These are phyloP conservation scores for Odontamblyopus rebecca DNA, from an alignment of 2,797 vertebrate genomes.

Conservation along the genomic window DNA sequence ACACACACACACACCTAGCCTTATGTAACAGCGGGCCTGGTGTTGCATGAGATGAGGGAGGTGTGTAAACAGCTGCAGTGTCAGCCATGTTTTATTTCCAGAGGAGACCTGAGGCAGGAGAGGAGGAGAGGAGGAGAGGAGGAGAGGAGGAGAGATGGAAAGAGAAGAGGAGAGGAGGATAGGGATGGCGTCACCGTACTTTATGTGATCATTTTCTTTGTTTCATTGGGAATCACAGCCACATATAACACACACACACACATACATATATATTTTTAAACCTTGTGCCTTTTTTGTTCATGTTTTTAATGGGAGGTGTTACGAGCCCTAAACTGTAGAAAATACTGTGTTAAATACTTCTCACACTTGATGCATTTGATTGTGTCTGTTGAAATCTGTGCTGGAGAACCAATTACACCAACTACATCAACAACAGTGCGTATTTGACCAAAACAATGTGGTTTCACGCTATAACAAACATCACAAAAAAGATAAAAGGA, in stretches of 20 bases:
- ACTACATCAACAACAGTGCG: too few species aligned
- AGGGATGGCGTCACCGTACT: conserved; percentile 13
- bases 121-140: conserved; percentile 3
- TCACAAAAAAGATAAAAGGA: too few species aligned
- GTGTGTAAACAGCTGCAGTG: conserved; percentile 75
- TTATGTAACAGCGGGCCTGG: conserved; percentile 50
- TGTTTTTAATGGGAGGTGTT: background rate
- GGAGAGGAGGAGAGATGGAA: background rate
- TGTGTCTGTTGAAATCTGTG: too few species aligned
- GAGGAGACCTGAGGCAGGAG: conserved; percentile 42
- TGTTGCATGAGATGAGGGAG: conserved; percentile 49
- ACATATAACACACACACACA: background rate
- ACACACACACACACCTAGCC: background rate
- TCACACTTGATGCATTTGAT: too few species aligned
- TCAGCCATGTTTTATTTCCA: conserved; percentile 60
- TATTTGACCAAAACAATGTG: too few species aligned
- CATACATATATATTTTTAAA: background rate
- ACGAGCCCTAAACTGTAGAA: too few species aligned
- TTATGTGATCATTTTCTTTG: background rate
- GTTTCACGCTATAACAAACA: too few species aligned
- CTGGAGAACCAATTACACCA: too few species aligned
- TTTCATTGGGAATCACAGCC: conserved; percentile 16
- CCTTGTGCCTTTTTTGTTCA: background rate
- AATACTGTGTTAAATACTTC: too few species aligned
- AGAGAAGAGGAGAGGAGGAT: background rate